A percentile compares a stretch with the other conserved stretches of the same genome.
phyloP scores from a whole-genome alignment of 2,888 invertebrate genomes.

The Phyllotreta striolata region DNA sequence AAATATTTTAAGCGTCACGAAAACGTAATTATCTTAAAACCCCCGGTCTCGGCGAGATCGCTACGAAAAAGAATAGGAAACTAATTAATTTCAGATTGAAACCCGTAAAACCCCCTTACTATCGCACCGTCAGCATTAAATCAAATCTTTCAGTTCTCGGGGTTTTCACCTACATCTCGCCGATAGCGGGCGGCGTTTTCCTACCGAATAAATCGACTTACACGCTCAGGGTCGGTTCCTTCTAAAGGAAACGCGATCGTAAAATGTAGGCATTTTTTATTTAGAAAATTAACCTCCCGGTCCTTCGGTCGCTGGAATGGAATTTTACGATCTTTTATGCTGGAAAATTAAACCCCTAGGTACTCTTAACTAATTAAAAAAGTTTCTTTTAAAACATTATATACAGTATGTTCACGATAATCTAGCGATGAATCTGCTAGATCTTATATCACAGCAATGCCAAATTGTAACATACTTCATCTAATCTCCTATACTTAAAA shows the following conservation, averaged over 20 bases:
- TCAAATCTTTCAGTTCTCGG: conserved; percentile 46
- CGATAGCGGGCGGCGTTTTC: conserved; percentile 45
- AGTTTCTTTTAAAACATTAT: too few species aligned
- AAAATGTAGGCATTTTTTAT: too few species aligned
- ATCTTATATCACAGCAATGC: too few species aligned
- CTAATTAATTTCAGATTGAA: conserved; percentile 46
- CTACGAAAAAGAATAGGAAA: conserved; percentile 42
- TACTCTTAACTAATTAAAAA: too few species aligned
- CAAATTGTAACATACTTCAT: too few species aligned
- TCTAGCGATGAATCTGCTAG: not conserved
- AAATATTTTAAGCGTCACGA: conserved; percentile 29
- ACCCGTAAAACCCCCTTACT: conserved; percentile 32
- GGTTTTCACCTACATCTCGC: conserved; percentile 47
- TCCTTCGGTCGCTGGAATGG: too few species aligned
- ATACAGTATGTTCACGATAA: not conserved
- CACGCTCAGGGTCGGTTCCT: conserved; percentile 21
- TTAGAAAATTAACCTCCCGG: too few species aligned
- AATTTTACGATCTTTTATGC: too few species aligned
- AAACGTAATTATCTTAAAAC: conserved; percentile 31
- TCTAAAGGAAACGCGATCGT: not conserved
- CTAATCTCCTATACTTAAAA: too few species aligned
- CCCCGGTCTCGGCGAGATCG: conserved; percentile 21
- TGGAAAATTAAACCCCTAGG: too few species aligned
- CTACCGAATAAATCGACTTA: conserved; percentile 46
- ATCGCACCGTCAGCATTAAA: conserved; percentile 41